Percentiles rank a stretch among this genome's conserved stretches.
These are phyloP conservation scores for Candoia aspera DNA, from an alignment of 2,113 vertebrate genomes.

Conservation along the genomic window DNA sequence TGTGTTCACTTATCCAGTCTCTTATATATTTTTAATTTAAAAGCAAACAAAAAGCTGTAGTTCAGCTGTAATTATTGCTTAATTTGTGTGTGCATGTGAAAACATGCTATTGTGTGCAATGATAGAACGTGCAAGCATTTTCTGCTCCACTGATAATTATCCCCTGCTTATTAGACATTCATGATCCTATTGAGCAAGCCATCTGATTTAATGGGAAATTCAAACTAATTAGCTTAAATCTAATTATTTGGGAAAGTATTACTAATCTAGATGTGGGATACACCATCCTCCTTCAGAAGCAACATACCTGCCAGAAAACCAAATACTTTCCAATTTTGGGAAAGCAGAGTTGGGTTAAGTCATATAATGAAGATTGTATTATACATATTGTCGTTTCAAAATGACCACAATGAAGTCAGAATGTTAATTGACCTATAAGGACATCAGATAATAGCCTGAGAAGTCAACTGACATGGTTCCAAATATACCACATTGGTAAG, in stretches of 20 bases:
- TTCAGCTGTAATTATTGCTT: not conserved
- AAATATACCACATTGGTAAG: not conserved
- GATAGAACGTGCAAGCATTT: slow-evolving; percentile 1
- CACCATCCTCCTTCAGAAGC: too few relatives aligned
- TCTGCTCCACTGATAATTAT: not conserved
- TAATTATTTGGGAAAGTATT: not conserved
- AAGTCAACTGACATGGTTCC: not conserved
- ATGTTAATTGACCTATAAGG: not conserved
- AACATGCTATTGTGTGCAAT: not conserved
- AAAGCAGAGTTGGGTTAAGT: not conserved
- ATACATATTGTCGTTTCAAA: not conserved
- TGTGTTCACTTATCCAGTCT: not conserved
- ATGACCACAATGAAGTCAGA: not conserved
- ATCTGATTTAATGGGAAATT: not conserved
- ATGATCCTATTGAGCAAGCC: not conserved
- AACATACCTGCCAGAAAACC: not conserved
- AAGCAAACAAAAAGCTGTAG: not conserved
- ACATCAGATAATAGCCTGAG: not conserved
- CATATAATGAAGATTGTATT: not conserved
- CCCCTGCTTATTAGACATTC: not conserved
- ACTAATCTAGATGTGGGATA: not conserved
- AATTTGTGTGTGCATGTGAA: not conserved
- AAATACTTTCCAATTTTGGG: not conserved
- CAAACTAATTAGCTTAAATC: not conserved
- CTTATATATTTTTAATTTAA: not conserved